Conservation (phyloP, 2,888 invertebrate species). For the Standfussiana lucernea region DNA sequence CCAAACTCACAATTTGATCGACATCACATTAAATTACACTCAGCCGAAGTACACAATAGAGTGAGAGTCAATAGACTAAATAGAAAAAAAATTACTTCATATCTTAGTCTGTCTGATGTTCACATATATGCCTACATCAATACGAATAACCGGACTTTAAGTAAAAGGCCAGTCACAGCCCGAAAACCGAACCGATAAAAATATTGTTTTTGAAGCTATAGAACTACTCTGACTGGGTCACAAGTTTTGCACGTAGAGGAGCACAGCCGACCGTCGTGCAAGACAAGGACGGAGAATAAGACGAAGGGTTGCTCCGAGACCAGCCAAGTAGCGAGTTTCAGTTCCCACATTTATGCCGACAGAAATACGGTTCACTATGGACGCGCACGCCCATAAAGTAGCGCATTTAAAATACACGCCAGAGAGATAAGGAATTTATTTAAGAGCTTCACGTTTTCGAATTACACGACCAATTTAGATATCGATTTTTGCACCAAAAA, state of each 20-base stretch:
- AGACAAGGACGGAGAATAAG: slow-evolving; percentile 91
- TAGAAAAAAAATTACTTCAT: background rate
- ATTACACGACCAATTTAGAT: slow-evolving; percentile 40
- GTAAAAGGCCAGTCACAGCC: background rate
- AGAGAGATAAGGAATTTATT: slow-evolving; percentile 91
- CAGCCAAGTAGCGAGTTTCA: slow-evolving; percentile 85
- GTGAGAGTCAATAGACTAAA: background rate
- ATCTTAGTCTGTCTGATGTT: background rate
- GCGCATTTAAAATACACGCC: slow-evolving; percentile 88
- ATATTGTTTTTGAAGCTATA: slow-evolving; percentile 23
- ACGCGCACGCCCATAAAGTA: slow-evolving; percentile 87
- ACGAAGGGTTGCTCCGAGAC: slow-evolving; percentile 91
- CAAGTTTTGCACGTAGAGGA: slow-evolving; percentile 81
- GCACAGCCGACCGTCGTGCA: slow-evolving; percentile 89
- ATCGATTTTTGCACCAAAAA: slow-evolving; percentile 80
- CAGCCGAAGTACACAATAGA: background rate
- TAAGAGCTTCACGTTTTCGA: slow-evolving; percentile 71
- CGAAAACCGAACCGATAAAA: background rate
- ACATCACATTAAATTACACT: background rate
- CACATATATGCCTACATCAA: background rate
- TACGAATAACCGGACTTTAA: no score
- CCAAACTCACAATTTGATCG: background rate
- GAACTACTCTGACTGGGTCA: slow-evolving; percentile 66
- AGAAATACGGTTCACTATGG: slow-evolving; percentile 84
- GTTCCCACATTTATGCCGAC: slow-evolving; percentile 67